A percentile compares a stretch with the other conserved stretches of the same genome.
Conservation (phyloP, 2,113 vertebrate genomes). For the Trichechus manatus region DNA sequence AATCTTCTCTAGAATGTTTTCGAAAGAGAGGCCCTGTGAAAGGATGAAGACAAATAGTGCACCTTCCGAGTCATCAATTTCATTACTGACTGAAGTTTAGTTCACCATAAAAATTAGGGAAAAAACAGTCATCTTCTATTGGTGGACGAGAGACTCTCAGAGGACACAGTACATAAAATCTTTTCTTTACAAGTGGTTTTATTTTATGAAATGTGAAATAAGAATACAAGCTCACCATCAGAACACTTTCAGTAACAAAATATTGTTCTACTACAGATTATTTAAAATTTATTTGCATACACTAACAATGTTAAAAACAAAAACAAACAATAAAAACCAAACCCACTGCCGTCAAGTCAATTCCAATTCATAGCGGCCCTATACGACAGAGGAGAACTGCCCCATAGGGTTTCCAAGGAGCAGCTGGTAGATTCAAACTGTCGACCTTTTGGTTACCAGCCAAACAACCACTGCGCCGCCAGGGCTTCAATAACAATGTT, state of each 20-base stretch:
- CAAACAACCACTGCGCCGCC: too few relatives aligned
- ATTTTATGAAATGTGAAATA: neutral
- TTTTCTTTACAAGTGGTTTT: neutral
- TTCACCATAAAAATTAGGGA: neutral
- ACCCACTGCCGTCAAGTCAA: too few relatives aligned
- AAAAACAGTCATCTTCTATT: neutral
- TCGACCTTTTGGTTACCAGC: too few relatives aligned
- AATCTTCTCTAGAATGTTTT: neutral
- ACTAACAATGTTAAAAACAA: neutral
- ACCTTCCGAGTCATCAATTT: neutral
- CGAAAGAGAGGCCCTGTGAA: neutral
- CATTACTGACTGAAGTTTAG: neutral
- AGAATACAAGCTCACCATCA: neutral
- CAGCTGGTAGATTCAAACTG: too few relatives aligned
- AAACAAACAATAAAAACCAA: too few relatives aligned
- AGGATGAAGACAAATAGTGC: conserved; percentile 9
- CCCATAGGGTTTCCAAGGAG: too few relatives aligned
- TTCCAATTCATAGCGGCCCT: too few relatives aligned
- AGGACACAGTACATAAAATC: neutral
- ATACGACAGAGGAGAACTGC: too few relatives aligned
- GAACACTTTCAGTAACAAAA: conserved; percentile 1
- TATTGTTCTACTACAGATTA: neutral
- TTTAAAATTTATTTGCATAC: neutral
- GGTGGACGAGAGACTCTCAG: neutral
- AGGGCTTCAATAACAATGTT: neutral